phyloP scores from a whole-genome alignment of 1,140 invertebrate species.

The Drosophila takahashii region DNA sequence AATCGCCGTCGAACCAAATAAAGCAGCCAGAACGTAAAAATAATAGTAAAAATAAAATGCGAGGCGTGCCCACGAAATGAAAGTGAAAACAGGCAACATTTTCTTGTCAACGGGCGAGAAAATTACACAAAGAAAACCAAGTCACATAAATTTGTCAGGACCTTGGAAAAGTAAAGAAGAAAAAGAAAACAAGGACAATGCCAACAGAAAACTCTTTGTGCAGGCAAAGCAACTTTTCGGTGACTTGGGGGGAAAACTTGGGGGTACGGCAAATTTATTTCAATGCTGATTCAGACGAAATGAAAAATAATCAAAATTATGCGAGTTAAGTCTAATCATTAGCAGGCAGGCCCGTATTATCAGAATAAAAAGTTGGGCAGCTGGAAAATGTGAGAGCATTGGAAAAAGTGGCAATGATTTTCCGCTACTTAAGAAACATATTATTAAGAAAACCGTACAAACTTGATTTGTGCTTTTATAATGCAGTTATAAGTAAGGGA shows the following conservation, averaged over 20 bases:
- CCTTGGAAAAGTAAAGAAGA: neutral
- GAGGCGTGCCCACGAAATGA: constrained; percentile 4
- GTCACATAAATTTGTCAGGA: neutral
- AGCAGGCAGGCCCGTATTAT: constrained; percentile 9
- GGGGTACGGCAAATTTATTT: constrained; percentile 59
- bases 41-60: constrained; percentile 70
- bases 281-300: constrained; percentile 33
- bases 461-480: neutral
- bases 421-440: neutral
- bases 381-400: constrained; percentile 5
- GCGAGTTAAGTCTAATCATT: constrained; percentile 9
- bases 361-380: constrained; percentile 6
- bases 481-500: no score
- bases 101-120: constrained; percentile 56
- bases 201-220: constrained; percentile 49
- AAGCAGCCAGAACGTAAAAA: constrained; percentile 78
- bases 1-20: constrained; percentile 64
- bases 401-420: neutral
- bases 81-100: constrained; percentile 27
- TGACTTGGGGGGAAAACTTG: constrained; percentile 17
- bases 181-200: constrained; percentile 22
- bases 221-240: constrained; percentile 51
- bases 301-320: constrained; percentile 59
- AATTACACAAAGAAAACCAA: constrained; percentile 38
- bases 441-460: neutral